phyloP scores from a whole-genome alignment of 2,797 vertebrate species.

The Anableps anableps region DNA sequence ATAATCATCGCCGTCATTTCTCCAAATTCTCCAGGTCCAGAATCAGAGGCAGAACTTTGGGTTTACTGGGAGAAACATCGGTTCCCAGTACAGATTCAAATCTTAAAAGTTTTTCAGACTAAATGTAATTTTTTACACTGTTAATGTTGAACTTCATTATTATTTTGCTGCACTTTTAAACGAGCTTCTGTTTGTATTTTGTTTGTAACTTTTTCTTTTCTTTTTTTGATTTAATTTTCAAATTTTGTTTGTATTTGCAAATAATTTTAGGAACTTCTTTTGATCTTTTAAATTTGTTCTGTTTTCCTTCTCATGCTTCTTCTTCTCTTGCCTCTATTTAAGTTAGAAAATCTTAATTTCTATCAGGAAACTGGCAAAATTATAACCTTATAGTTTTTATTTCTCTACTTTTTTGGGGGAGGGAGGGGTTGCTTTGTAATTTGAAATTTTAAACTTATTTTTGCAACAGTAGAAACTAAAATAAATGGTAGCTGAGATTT shows the following conservation, averaged over 20 bases:
- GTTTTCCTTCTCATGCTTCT: no score
- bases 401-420: no score
- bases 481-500: background rate
- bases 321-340: background rate
- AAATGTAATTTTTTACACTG: background rate
- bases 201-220: no score
- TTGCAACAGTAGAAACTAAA: background rate
- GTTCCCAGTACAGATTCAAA: background rate
- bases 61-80: background rate
- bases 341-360: background rate
- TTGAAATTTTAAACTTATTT: background rate
- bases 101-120: background rate
- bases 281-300: background rate
- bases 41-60: background rate
- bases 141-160: background rate
- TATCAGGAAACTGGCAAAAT: background rate
- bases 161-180: background rate
- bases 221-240: background rate
- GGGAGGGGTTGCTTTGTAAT: no score
- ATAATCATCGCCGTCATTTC: background rate
- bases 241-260: no score
- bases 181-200: background rate
- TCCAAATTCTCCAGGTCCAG: background rate
- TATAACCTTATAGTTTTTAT: background rate
- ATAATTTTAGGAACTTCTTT: no score